Base-by-base conservation (phyloP, 2,797 vertebrate genomes). In the Phrynocephalus forsythii region DNA sequence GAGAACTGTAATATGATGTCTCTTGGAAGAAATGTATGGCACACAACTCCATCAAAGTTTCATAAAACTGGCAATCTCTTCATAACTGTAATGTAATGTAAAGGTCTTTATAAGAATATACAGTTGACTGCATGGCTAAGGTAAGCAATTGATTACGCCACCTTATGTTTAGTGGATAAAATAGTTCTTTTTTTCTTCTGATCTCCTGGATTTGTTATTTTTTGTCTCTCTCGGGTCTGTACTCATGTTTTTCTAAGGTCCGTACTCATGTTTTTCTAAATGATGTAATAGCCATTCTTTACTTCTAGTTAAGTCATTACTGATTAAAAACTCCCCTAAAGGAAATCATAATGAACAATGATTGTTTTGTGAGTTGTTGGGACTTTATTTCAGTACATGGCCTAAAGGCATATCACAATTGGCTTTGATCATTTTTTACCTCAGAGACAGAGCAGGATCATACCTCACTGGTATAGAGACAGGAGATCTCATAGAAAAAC, bases 401-500 rank as follows among this genome's bases (percentile, higher is more conserved):
- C 5, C 0, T 38, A 66, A 16, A 89, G 86, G 67, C 0, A 0
- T 81, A 50, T 79, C 86, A 28, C 72, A 87, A 82, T 6, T 8
- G n/a, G 33, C 84, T 90, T 83, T 88, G 63, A 89, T 80, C 66
- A 83, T 84, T 85, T 88, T n/a, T 6, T 13, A 84, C 56, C 76
- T 66, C 87, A 86, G 6, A 1, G 78, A 66, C 66, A 82, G 30
- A 93, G 63, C 84, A 79, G 88, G 85, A 73, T 56, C 18, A 18
- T 4, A 48, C 5, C 56, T 18, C 33, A 76, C 81, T 63, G 10
- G 20, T 22, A 18, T 33, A 50, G 75, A 71, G 20, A 56, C 77
- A 52, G 28, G 80, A 87, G 28, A 50, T 18, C 85, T 94, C 92
- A 90, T 89, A 89, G 89, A 71, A 90, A 93, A 95, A 93, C 87